Percentiles rank a stretch among this genome's conserved stretches.
These are phyloP conservation scores for Okapia johnstoni DNA, from an alignment of 2,113 vertebrate species.

Conservation along the genomic window DNA sequence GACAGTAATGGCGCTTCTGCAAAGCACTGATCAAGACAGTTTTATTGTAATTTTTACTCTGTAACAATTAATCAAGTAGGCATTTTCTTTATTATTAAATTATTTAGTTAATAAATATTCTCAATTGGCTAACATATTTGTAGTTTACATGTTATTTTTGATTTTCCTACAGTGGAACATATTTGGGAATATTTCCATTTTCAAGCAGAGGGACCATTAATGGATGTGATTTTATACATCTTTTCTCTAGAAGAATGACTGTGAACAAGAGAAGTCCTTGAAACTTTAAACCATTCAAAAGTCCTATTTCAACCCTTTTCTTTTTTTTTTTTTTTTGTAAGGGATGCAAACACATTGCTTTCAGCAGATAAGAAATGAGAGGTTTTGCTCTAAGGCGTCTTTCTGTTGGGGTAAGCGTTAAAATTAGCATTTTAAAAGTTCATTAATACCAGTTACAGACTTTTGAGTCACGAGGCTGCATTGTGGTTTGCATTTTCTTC, in stretches of 20 bases:
- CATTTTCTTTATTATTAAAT: slow-evolving; percentile 91
- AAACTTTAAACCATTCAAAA: slow-evolving; percentile 62
- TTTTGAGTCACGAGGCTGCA: slow-evolving; percentile 33
- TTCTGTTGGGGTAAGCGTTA: slow-evolving; percentile 43
- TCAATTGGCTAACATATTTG: slow-evolving; percentile 79
- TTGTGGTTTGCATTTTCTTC: slow-evolving; percentile 43
- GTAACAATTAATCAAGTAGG: slow-evolving; percentile 90
- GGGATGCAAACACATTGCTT: neutral
- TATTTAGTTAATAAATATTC: slow-evolving; percentile 90
- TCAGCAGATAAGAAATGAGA: slow-evolving; percentile 45
- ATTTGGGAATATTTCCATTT: slow-evolving; percentile 35
- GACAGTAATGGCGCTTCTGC: slow-evolving; percentile 89
- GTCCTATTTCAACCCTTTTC: neutral
- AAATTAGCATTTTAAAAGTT: slow-evolving; percentile 62
- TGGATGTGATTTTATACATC: slow-evolving; percentile 52
- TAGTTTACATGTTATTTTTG: slow-evolving; percentile 75
- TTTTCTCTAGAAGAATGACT: slow-evolving; percentile 54
- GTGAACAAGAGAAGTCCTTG: slow-evolving; percentile 34
- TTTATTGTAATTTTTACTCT: slow-evolving; percentile 91
- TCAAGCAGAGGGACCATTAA: slow-evolving; percentile 45
- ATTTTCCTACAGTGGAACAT: slow-evolving; percentile 65
- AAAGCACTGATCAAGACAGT: slow-evolving; percentile 91
- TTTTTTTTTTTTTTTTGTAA: neutral
- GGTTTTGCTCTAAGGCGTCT: slow-evolving; percentile 19
- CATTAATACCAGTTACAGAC: slow-evolving; percentile 62